Evolutionary conservation across 2,797 vertebrate species (phyloP), one percentile per base, ranked within the genome.

Genomic region (Acipenser transmontanus): DNA sequence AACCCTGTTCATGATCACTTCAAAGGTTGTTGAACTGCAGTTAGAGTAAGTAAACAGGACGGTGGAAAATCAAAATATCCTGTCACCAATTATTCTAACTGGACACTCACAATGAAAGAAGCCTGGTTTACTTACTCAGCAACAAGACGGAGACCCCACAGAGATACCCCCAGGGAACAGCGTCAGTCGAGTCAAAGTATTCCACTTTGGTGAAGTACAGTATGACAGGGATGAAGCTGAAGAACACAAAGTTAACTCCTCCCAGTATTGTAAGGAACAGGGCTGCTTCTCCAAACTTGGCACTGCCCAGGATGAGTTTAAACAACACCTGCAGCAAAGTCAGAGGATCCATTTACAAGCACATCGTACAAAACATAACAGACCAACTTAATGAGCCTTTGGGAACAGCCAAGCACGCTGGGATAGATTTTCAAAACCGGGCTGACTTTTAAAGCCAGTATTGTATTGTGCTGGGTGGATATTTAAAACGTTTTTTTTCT

Each of bases 281-380:
- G 70, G 96, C 96, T n/a, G 96, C 96, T 82, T 98, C 96, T 72
- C 96, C 96, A 61, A 96, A 98, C 84, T 95, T 97, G 74, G 96
- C 96, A 75, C 96, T 96, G 79, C 96, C 96, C 74, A 98, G 85
- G 73, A 97, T 91, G 80, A 98, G 93, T 85, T 98, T 98, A 85
- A 98, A 98, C 78, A 98, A 92, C 77, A 98, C 95, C 96, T 98
- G 81, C 61, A 70, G 69, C 74, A 73, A 14, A 72, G 48, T 7
- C 47, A 49, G 54, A 47, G 34, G 34, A 34, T 34, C 34, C 34
- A 34, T 34, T 17, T 17, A 12, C 54, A 57, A 57, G 11, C 54
- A 57, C 11, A 57, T 12, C 9, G 0, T 12, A 14, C 8, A 11
- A 57, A 9, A 9, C 54, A 57, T 11, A 14, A 57, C 14, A 12